Evolutionary conservation across 2,888 invertebrate species (phyloP).

Genomic region (Pyrrhia umbra): DNA sequence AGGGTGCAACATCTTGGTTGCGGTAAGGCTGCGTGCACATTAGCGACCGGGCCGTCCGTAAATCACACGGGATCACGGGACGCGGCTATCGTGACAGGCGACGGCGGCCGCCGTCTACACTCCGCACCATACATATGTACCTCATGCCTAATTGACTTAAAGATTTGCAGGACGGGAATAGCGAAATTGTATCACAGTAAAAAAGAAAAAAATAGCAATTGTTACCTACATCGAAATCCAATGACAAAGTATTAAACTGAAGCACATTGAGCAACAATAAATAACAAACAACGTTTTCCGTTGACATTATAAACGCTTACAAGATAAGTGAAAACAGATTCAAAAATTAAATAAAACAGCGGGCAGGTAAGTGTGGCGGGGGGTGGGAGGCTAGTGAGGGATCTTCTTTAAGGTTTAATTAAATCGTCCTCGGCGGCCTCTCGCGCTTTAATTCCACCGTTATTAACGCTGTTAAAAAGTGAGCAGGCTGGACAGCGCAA

Average conservation of each 20-base stretch:
- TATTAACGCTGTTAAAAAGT: conserved; percentile 91
- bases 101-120: conserved; percentile 45
- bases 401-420: conserved; percentile 90
- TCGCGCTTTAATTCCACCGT: conserved; percentile 90
- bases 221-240: too few species aligned
- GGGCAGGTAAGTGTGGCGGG: conserved; percentile 79
- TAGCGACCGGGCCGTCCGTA: conserved; percentile 73
- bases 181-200: too few species aligned
- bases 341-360: conserved; percentile 83
- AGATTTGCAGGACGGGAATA: too few species aligned
- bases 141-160: conserved; percentile 60
- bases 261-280: conserved; percentile 1
- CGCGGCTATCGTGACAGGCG: conserved; percentile 76
- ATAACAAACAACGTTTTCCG: conserved; percentile 4
- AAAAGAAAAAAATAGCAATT: not conserved
- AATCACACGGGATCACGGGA: conserved; percentile 81
- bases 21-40: conserved; percentile 73
- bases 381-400: conserved; percentile 67
- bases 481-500: conserved; percentile 72
- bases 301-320: conserved; percentile 49
- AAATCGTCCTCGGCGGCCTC: conserved; percentile 89
- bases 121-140: conserved; percentile 23
- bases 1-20: conserved; percentile 63
- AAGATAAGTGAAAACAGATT: conserved; percentile 73
- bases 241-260: too few species aligned